A percentile compares a stretch with the other conserved stretches of the same genome.
Conservation (phyloP, 2,797 vertebrate species). For the Buphagus erythrorhynchus region DNA sequence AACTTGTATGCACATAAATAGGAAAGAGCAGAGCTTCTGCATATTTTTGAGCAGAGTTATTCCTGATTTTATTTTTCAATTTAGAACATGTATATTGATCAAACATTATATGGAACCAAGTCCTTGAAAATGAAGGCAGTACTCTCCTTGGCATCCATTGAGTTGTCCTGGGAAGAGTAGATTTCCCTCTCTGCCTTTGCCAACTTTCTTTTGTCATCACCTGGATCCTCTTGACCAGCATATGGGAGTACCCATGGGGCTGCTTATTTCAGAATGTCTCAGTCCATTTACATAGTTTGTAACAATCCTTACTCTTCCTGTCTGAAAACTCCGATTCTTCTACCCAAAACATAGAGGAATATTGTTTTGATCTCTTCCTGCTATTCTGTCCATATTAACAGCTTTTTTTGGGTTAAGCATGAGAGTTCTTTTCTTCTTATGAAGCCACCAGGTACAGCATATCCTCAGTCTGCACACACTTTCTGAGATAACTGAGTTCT, state of each 20-base stretch:
- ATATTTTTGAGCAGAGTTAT: neutral
- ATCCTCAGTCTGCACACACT: neutral
- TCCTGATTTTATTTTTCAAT: neutral
- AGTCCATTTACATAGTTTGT: neutral
- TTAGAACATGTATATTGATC: neutral
- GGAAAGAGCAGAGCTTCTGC: neutral
- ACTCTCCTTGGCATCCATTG: neutral
- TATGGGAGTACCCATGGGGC: neutral
- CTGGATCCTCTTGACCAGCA: neutral
- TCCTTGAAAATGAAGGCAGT: neutral
- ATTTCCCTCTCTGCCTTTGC: neutral
- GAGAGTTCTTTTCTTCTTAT: neutral
- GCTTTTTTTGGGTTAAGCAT: neutral
- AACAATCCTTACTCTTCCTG: neutral
- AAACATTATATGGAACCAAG: neutral
- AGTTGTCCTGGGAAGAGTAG: neutral
- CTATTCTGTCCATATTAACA: neutral
- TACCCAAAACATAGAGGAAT: neutral
- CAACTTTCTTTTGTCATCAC: neutral
- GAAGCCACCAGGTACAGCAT: fast-evolving
- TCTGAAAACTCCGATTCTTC: neutral
- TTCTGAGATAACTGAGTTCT: neutral
- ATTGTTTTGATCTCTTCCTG: neutral
- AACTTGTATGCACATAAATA: neutral
- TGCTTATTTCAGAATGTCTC: neutral